phyloP scores from a whole-genome alignment of 2,888 invertebrate species.

The Conistra vaccinii region DNA sequence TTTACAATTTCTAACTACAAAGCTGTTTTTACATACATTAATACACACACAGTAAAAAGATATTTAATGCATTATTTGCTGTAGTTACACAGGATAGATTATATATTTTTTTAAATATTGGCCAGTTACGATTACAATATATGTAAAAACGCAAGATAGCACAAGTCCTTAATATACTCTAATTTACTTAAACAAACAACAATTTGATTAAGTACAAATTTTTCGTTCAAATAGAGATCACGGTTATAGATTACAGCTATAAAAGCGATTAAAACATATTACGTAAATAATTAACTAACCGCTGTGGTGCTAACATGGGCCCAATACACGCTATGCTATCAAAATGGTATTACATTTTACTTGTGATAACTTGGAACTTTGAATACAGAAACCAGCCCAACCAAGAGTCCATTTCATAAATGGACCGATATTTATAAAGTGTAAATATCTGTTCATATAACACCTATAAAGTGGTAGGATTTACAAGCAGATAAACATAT shows the following conservation, averaged over 20 bases:
- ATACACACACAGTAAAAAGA: slow-evolving; percentile 79
- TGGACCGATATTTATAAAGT: slow-evolving; percentile 63
- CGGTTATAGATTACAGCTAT: slow-evolving; percentile 73
- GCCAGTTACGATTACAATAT: slow-evolving; percentile 74
- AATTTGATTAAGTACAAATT: slow-evolving; percentile 77
- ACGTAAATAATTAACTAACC: slow-evolving; percentile 62
- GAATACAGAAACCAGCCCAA: slow-evolving; percentile 64
- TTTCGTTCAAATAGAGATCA: slow-evolving; percentile 82
- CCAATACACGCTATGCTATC: slow-evolving; percentile 67
- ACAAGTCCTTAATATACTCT: slow-evolving; percentile 73
- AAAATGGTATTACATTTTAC: slow-evolving; percentile 58
- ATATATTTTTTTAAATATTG: slow-evolving; percentile 71
- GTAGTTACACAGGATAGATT: slow-evolving; percentile 71
- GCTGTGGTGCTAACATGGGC: slow-evolving; percentile 66
- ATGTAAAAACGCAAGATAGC: slow-evolving; percentile 74
- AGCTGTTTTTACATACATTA: slow-evolving; percentile 81
- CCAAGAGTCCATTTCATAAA: slow-evolving; percentile 59
- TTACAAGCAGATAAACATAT: slow-evolving; percentile 78
- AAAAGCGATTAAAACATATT: slow-evolving; percentile 67
- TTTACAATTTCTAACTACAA: slow-evolving; percentile 83
- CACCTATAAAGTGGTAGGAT: slow-evolving; percentile 75
- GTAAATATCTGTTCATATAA: slow-evolving; percentile 78
- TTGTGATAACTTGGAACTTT: slow-evolving; percentile 64
- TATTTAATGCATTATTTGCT: slow-evolving; percentile 71
- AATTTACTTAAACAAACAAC: slow-evolving; percentile 79